phyloP scores from a whole-genome alignment of 2,113 vertebrate species.

The Acanthisitta chloris region DNA sequence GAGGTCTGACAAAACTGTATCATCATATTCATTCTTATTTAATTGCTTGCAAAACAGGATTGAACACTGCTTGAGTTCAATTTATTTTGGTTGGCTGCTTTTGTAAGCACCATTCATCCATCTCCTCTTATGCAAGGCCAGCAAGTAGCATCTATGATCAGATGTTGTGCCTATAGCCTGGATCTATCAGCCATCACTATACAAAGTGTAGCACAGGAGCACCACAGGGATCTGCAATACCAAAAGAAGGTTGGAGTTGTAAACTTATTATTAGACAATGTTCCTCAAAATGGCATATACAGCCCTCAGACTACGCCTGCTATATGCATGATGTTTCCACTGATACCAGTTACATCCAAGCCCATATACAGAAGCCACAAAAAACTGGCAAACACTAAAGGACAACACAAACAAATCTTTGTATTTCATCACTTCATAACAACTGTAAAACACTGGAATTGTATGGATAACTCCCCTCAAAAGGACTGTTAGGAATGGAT shows the following conservation, averaged over 20 bases:
- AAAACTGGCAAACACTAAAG: not conserved
- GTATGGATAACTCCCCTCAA: not conserved
- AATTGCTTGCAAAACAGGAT: conserved; percentile 36
- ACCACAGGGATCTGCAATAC: not conserved
- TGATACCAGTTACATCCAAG: not conserved
- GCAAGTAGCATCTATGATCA: not conserved
- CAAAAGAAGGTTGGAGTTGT: not conserved
- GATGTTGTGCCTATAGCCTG: not conserved
- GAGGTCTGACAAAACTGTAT: not conserved
- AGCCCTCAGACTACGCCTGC: not conserved
- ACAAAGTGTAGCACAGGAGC: not conserved
- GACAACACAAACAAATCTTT: not conserved
- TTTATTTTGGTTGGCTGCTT: not conserved
- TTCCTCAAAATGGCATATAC: not conserved
- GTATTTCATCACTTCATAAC: not conserved
- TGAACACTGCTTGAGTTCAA: not conserved
- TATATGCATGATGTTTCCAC: not conserved
- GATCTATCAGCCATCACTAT: not conserved
- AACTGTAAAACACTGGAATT: fast-evolving
- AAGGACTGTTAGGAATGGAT: not conserved
- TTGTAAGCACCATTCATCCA: not conserved
- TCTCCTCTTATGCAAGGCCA: not conserved
- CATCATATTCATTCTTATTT: not conserved
- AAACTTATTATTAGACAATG: not conserved
- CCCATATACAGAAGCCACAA: not conserved